Conservation (phyloP, 2,113 vertebrate genomes). For the Sminthopsis crassicaudata region DNA sequence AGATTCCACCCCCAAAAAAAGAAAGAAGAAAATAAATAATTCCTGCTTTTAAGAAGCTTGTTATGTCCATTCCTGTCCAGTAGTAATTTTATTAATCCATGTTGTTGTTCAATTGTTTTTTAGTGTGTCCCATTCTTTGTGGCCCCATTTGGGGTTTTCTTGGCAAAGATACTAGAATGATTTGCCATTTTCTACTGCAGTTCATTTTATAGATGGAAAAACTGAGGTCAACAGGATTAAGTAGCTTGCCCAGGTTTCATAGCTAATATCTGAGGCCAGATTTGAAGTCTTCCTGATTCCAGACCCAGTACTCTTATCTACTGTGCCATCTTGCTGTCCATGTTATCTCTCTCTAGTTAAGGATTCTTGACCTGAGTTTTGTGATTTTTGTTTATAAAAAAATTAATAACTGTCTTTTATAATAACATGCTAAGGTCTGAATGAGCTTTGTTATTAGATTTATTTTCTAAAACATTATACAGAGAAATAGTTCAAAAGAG, state of each 20-base stretch:
- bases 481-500: not conserved
- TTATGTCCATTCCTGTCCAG: not conserved
- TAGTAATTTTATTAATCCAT: not conserved
- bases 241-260: not conserved
- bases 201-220: not conserved
- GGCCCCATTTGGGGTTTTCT: not conserved
- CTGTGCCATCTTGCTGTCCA: not conserved
- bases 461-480: not conserved
- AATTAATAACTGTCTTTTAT: not conserved
- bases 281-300: too few relatives aligned
- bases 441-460: not conserved
- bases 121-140: not conserved
- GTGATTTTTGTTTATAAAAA: too few relatives aligned
- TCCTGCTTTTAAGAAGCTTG: not conserved
- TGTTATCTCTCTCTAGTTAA: not conserved
- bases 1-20: not conserved
- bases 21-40: not conserved
- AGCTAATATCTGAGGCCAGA: not conserved
- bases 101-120: not conserved
- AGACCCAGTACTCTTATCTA: too few relatives aligned
- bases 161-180: not conserved
- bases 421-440: not conserved
- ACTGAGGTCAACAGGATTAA: not conserved
- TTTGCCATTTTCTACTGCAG: not conserved
- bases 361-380: not conserved